Conservation (phyloP, 2,888 invertebrate genomes). For the Dynastes maya region DNA sequence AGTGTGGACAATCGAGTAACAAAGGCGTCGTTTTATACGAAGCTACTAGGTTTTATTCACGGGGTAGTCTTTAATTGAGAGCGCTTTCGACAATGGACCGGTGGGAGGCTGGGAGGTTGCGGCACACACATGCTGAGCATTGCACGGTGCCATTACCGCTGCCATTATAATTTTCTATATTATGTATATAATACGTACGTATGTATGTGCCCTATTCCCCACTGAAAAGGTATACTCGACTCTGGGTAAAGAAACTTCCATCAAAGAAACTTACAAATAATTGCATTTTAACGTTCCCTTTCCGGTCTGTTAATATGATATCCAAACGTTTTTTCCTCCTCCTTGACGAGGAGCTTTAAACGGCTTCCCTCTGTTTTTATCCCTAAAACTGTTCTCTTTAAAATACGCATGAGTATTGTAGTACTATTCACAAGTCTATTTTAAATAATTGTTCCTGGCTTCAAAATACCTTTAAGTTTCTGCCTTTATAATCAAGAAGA, state of each 20-base stretch:
- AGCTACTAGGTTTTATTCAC: slow-evolving; percentile 52
- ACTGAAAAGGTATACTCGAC: slow-evolving; percentile 53
- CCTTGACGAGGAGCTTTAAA: slow-evolving; percentile 26
- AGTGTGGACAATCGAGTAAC: slow-evolving; percentile 55
- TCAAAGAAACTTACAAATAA: slow-evolving; percentile 60
- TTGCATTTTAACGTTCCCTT: slow-evolving; percentile 67
- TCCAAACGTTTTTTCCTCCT: slow-evolving; percentile 40
- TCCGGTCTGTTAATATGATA: slow-evolving; percentile 67
- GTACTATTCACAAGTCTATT: too few species aligned
- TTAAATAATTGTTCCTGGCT: neutral
- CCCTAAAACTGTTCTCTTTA: slow-evolving; percentile 6
- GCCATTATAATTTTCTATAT: slow-evolving; percentile 50
- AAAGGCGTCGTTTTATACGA: slow-evolving; percentile 52
- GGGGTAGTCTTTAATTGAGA: slow-evolving; percentile 48
- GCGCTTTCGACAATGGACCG: slow-evolving; percentile 51
- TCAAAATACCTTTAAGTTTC: neutral
- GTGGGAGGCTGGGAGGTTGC: slow-evolving; percentile 55
- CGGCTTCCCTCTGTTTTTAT: slow-evolving; percentile 38
- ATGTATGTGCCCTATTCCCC: slow-evolving; percentile 24
- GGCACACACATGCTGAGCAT: slow-evolving; percentile 49
- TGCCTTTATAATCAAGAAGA: too few species aligned
- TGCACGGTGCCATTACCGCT: slow-evolving; percentile 51
- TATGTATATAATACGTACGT: slow-evolving; percentile 19
- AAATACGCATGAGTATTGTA: neutral
- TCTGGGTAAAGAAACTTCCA: slow-evolving; percentile 49